Conservation (phyloP, 2,888 invertebrate species). For the Pristionchus entomophagus region DNA sequence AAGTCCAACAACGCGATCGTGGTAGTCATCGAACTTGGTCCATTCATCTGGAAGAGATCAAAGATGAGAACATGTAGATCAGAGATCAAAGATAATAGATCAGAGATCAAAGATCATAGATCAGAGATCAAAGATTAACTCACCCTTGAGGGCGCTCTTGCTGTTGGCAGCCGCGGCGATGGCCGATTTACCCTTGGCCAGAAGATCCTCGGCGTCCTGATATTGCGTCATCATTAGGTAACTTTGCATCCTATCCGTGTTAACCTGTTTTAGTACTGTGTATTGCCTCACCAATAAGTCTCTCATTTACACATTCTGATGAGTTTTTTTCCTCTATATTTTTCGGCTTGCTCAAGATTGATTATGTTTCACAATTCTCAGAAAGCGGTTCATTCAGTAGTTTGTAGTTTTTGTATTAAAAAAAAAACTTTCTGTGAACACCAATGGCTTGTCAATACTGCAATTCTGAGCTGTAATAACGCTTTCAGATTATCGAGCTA, state of each 20-base stretch:
- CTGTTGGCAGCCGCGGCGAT: slow-evolving; percentile 59
- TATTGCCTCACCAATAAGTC: too few species aligned
- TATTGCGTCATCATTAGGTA: not conserved
- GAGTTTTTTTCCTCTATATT: not conserved
- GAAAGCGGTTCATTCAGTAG: too few species aligned
- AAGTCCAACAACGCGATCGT: slow-evolving; percentile 66
- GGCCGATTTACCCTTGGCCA: slow-evolving; percentile 59
- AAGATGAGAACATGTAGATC: not conserved
- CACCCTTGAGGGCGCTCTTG: slow-evolving; percentile 56
- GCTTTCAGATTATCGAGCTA: too few species aligned
- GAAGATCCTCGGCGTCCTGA: slow-evolving; percentile 50
- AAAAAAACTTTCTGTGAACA: not conserved
- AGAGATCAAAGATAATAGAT: not conserved
- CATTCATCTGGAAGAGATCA: slow-evolving; percentile 47
- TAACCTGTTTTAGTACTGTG: too few species aligned
- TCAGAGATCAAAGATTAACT: not conserved
- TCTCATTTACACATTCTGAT: too few species aligned
- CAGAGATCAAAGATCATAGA: too few species aligned
- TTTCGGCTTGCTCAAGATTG: too few species aligned
- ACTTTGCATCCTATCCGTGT: too few species aligned
- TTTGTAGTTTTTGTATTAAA: too few species aligned
- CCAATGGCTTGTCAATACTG: too few species aligned
- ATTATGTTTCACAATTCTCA: too few species aligned
- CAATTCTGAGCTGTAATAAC: too few species aligned
- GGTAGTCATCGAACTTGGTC: slow-evolving; percentile 66